Base-by-base conservation (phyloP, 1,140 invertebrate genomes). In the Drosophila ananassae region DNA sequence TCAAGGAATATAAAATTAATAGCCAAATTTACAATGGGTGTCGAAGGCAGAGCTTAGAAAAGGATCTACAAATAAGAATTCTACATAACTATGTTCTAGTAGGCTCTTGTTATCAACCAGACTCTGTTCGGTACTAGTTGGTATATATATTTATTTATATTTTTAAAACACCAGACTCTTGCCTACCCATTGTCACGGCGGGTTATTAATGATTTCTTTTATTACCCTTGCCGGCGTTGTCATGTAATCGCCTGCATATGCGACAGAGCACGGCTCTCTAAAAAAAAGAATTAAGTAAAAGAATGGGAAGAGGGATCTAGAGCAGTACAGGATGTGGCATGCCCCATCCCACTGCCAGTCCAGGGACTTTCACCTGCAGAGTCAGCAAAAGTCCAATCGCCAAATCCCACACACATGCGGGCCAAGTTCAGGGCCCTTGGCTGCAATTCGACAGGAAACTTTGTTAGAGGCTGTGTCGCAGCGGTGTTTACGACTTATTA, bases 401-500 rank as follows among this genome's bases (percentile, higher is more conserved):
- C 8, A 66, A 78, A 76, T 79, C 69, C 82, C 74, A 32, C 47
- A 81, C 81, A 54, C 76, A 79, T 76, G 79, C 64, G 62, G 21
- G 53, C 46, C 32, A 60, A 32, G 12, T 21, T 52, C 59, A 21
- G 28, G 37, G 60, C 30, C 41, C 34, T 37, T 37, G 9, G 25
- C 51, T 44, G 59, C 25, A 54, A 8, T 12, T 28, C 17, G n/a
- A 22, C 22, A 34, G 9, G 63, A 69, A 83, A 83, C 79, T 79
- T 82, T 83, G 79, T 79, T 89, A 84, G 84, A 89, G 72, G 84
- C 64, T 58, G 52, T 76, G 77, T 46, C 51, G 71, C 61, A 74
- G 83, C 63, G 22, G 71, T 62, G 78, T 90, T 90, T 90, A 90
- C 80, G 79, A 90, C 87, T 90, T 90, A 90, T 90, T 90, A 90